phyloP scores from a whole-genome alignment of 2,888 invertebrate genomes.

The Gisinianus flammeolus region DNA sequence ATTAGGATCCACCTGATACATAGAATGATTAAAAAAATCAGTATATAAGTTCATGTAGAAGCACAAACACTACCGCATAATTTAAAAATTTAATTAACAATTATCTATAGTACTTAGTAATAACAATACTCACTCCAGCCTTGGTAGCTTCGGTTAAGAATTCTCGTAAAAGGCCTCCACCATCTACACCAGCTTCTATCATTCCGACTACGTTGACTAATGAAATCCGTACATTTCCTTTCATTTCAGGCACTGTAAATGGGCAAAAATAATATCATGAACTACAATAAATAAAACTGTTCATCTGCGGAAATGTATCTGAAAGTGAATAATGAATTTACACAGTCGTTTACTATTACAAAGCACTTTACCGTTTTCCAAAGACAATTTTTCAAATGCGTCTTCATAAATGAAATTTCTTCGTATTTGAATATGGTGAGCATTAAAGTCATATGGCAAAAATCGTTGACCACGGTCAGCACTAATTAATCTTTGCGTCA shows the following conservation, averaged over 20 bases:
- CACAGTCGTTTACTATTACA: too few relatives aligned
- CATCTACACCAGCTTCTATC: constrained; percentile 96
- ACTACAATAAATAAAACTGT: background rate
- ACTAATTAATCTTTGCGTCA: constrained; percentile 74
- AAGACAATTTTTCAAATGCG: constrained; percentile 90
- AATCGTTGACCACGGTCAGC: constrained; percentile 70
- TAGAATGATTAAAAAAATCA: background rate
- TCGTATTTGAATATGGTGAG: constrained; percentile 77
- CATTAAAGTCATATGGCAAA: constrained; percentile 66
- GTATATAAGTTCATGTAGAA: too few relatives aligned
- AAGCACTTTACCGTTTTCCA: constrained; percentile 76
- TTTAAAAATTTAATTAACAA: too few relatives aligned
- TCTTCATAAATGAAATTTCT: constrained; percentile 97
- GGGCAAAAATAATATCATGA: background rate
- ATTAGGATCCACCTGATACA: constrained; percentile 80
- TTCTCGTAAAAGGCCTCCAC: constrained; percentile 95
- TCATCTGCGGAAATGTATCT: background rate
- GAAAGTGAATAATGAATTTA: background rate
- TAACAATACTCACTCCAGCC: too few relatives aligned
- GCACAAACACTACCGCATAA: background rate
- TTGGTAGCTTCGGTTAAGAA: constrained; percentile 92
- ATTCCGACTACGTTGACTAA: constrained; percentile 88
- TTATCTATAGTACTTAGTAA: background rate
- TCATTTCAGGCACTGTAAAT: constrained; percentile 79
- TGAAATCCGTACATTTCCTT: constrained; percentile 84